Conservation (phyloP, 2,113 vertebrate species). For the Chaetops frenatus region DNA sequence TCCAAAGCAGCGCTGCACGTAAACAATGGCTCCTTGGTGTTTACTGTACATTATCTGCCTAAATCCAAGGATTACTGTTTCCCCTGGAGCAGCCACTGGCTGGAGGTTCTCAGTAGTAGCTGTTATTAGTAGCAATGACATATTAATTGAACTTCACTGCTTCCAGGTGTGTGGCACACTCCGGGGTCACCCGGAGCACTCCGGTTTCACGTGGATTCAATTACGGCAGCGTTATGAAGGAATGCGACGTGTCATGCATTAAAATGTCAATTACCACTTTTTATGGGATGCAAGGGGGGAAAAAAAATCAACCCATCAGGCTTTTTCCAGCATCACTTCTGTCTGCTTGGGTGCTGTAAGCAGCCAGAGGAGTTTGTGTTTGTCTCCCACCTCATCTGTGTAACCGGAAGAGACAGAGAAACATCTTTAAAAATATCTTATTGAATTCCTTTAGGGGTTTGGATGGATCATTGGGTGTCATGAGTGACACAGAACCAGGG, state of each 20-base stretch:
- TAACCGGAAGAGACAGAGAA: no score
- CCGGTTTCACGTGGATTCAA: constrained; percentile 68
- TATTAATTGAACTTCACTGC: constrained; percentile 76
- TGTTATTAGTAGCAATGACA: constrained; percentile 71
- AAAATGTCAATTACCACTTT: constrained; percentile 48
- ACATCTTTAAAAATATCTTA: no score
- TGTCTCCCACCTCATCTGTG: no score
- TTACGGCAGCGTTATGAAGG: constrained; percentile 60
- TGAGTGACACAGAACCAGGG: no score
- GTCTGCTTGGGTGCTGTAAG: no score
- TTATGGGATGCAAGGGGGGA: not conserved
- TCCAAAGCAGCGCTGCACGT: not conserved
- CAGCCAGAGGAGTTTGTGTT: no score
- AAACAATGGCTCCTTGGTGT: constrained; percentile 36
- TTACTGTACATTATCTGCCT: constrained; percentile 20
- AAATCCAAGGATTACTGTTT: constrained; percentile 38
- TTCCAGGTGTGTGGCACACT: constrained; percentile 81
- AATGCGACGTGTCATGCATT: constrained; percentile 49
- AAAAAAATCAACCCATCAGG: no score
- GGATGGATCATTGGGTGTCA: no score
- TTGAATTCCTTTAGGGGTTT: no score
- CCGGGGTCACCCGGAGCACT: constrained; percentile 64
- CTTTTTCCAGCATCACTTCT: no score
- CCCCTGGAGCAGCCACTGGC: constrained; percentile 24
- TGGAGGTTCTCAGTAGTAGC: constrained; percentile 72